A percentile compares a stretch with the other conserved stretches of the same genome.
phyloP scores from a whole-genome alignment of 2,888 invertebrate genomes.

The Apomyelois bistriatella region DNA sequence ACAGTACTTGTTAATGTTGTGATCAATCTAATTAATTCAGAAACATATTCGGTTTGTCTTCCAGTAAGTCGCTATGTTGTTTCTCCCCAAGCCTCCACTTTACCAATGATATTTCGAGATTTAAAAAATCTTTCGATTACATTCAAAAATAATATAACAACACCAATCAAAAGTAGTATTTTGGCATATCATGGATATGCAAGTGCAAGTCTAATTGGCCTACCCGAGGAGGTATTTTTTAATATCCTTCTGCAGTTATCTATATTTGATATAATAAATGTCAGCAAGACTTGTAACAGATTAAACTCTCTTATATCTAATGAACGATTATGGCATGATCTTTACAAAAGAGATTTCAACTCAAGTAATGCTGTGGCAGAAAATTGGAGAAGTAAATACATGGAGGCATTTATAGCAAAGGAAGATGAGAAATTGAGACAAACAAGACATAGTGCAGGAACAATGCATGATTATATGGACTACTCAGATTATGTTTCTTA shows the following conservation, averaged over 20 bases:
- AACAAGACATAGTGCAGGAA: slow-evolving; percentile 30
- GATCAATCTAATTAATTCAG: slow-evolving; percentile 46
- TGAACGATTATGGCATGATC: slow-evolving; percentile 56
- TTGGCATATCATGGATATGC: slow-evolving; percentile 65
- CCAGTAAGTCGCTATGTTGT: slow-evolving; percentile 61
- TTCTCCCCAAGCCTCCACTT: slow-evolving; percentile 50
- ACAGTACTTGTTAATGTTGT: slow-evolving; percentile 56
- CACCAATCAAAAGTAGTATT: slow-evolving; percentile 78
- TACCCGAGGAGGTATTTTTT: slow-evolving; percentile 63
- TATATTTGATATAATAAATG: slow-evolving; percentile 44
- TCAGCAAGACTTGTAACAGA: slow-evolving; percentile 51
- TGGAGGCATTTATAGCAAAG: slow-evolving; percentile 35
- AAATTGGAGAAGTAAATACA: slow-evolving; percentile 54
- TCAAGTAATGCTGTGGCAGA: slow-evolving; percentile 25
- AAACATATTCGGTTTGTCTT: slow-evolving; percentile 64
- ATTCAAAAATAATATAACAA: slow-evolving; percentile 76
- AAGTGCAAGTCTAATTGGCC: slow-evolving; percentile 65
- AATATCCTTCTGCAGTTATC: slow-evolving; percentile 51
- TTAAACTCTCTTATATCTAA: slow-evolving; percentile 44
- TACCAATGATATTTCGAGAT: slow-evolving; percentile 60
- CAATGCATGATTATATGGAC: slow-evolving; percentile 57
- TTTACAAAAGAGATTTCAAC: slow-evolving; percentile 55
- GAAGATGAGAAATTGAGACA: slow-evolving; percentile 28
- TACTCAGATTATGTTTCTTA: slow-evolving; percentile 56
- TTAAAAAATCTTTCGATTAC: slow-evolving; percentile 67